Conservation (phyloP, 2,888 invertebrate genomes). For the Andrena bicolor region DNA sequence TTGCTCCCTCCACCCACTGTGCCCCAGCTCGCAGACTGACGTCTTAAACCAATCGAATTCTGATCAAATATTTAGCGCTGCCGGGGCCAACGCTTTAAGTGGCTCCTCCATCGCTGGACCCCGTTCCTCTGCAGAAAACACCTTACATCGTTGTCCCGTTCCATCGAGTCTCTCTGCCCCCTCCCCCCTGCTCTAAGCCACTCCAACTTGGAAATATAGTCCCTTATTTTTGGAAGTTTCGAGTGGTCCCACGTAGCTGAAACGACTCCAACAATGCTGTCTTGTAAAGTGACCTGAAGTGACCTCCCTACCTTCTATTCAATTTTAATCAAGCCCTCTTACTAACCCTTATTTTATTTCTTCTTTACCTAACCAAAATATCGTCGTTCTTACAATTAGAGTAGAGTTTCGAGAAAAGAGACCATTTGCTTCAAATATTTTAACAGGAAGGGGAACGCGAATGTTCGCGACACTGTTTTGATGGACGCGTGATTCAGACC, state of each 20-base stretch:
- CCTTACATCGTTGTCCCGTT: slow-evolving; percentile 66
- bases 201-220: slow-evolving; percentile 46
- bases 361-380: too few relatives aligned
- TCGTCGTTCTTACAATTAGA: too few relatives aligned
- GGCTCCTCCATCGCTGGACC: slow-evolving; percentile 69
- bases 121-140: slow-evolving; percentile 70
- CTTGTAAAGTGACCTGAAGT: not conserved
- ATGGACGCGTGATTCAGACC: too few relatives aligned
- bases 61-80: slow-evolving; percentile 84
- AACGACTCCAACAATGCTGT: not conserved
- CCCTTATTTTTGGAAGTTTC: slow-evolving; percentile 42
- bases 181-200: not conserved
- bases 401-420: too few relatives aligned
- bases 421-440: too few relatives aligned
- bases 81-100: slow-evolving; percentile 76
- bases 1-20: slow-evolving; percentile 31
- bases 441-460: too few relatives aligned
- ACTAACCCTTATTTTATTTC: too few relatives aligned
- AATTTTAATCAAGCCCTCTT: too few relatives aligned
- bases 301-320: not conserved
- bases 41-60: slow-evolving; percentile 83
- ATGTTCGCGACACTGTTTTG: too few relatives aligned
- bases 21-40: slow-evolving; percentile 73
- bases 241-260: slow-evolving; percentile 22
- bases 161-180: slow-evolving; percentile 18